Evolutionary conservation across 2,888 invertebrate species (phyloP), one percentile per base, ranked within the genome.

Genomic region (Abrostola triplasia): DNA sequence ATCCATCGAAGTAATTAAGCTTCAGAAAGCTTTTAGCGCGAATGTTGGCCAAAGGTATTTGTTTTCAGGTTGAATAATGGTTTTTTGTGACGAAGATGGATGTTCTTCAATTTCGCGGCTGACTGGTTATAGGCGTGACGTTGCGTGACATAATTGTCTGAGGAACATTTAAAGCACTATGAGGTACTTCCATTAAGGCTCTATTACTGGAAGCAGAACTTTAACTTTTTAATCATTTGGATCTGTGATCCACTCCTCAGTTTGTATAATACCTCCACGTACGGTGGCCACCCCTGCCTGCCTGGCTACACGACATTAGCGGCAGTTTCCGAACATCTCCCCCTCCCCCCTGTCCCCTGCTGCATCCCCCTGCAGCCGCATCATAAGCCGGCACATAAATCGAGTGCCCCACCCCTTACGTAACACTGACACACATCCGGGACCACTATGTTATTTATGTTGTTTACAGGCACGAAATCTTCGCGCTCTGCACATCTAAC

Each of bases 21-120:
- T 77, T 78, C 72, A 64, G 74, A 78, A 77, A 83, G 80, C 80
- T 81, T 80, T 81, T 79, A 78, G 74, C 64, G 74, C 64, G 67
- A 73, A 59, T 63, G 65, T 57, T 51, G 36, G 63, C 64, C 60
- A 64, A 73, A 65, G 73, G 74, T 77, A 71, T 80, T 80, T 76
- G 77, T 76, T 76, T 77, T 74, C 75, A 70, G 58, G 67, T 72
- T 77, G 79, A 79, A 75, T 79, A 76, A 77, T 81, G 79, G 63
- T 73, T 67, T 60, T 65, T 73, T 70, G 64, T 70, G 76, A 78
- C 73, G 56, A 76, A 70, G 76, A 78, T 66, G 59, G 69, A 73
- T 75, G 72, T 71, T 70, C 72, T 64, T 60, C 70, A 62, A 76
- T 73, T 66, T 71, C 24, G 53, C 38, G 64, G 60, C 35, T 64